Conservation (phyloP, 2,797 vertebrate species). For the Bradypus variegatus region DNA sequence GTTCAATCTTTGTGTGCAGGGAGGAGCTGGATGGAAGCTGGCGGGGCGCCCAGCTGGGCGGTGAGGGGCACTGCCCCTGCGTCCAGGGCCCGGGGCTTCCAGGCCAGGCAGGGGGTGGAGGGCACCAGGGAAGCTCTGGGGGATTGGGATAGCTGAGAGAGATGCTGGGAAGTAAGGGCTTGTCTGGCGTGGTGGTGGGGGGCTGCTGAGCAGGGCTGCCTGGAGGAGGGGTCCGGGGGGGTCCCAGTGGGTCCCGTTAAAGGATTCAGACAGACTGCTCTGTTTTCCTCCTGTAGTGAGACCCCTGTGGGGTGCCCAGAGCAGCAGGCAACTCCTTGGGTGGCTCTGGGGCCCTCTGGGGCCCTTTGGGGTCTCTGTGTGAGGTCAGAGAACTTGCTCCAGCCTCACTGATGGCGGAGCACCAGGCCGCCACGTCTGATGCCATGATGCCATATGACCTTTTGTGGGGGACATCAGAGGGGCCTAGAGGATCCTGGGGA, state of each 20-base stretch:
- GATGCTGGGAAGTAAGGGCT: no score
- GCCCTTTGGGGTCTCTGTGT: not conserved
- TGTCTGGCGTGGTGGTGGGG: no score
- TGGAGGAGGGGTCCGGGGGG: not conserved
- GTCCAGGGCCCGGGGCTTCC: no score
- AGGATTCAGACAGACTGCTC: not conserved
- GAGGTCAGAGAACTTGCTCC: no score
- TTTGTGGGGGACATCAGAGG: not conserved
- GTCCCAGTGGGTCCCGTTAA: not conserved
- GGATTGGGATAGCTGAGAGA: not conserved
- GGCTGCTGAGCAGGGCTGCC: not conserved
- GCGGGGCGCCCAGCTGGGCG: not conserved
- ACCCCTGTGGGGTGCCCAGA: not conserved
- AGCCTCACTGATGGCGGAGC: accelerated
- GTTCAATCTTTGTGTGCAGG: not conserved
- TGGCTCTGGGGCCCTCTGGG: not conserved
- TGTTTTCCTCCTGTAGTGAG: no score
- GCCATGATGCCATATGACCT: not conserved
- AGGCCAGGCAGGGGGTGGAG: no score
- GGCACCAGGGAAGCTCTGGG: not conserved
- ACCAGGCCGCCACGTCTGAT: not conserved
- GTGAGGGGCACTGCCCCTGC: no score
- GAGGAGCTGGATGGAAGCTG: not conserved
- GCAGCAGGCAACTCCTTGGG: not conserved
- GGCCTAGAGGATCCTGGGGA: no score